phyloP scores from a whole-genome alignment of 37 sponge, comb jelly and placozoan species.

The Beroe forskalii region DNA sequence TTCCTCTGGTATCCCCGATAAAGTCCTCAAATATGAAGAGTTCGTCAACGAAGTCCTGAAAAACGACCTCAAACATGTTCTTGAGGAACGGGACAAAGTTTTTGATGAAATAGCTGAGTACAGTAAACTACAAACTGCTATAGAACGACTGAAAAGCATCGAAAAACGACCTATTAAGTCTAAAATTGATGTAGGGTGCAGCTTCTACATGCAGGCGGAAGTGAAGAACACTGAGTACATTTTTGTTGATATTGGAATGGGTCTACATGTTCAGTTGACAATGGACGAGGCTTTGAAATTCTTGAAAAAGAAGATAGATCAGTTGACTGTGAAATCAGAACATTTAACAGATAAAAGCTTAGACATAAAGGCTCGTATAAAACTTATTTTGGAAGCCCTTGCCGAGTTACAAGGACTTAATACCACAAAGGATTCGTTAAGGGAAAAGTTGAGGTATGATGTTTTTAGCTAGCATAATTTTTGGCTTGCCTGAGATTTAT shows the following conservation, averaged over 20 bases:
- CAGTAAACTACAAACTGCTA: conserved; percentile 70
- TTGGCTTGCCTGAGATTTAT: no score
- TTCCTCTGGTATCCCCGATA: conserved; percentile 32
- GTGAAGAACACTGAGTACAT: conserved; percentile 72
- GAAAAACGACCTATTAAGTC: conserved; percentile 68
- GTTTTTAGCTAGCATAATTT: conserved; percentile 43
- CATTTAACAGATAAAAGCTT: conserved; percentile 72
- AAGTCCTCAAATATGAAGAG: conserved; percentile 74
- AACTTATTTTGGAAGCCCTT: conserved; percentile 74
- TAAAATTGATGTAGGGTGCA: conserved; percentile 83
- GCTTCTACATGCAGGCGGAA: conserved; percentile 79
- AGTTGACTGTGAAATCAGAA: conserved; percentile 67
- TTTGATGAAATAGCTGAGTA: conserved; percentile 75
- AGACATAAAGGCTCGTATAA: conserved; percentile 80
- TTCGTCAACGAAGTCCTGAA: conserved; percentile 84
- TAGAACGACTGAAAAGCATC: conserved; percentile 67
- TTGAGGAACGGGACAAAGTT: conserved; percentile 70
- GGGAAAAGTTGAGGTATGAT: background rate
- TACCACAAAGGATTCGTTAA: background rate
- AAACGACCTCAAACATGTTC: conserved; percentile 71
- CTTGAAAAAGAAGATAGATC: conserved; percentile 74
- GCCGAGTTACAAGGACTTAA: conserved; percentile 73
- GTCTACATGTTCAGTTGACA: conserved; percentile 77
- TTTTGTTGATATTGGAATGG: conserved; percentile 80
- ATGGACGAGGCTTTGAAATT: conserved; percentile 77